Base-by-base conservation (phyloP, 2,888 invertebrate species). In the Xestoiulus laeticollis region DNA sequence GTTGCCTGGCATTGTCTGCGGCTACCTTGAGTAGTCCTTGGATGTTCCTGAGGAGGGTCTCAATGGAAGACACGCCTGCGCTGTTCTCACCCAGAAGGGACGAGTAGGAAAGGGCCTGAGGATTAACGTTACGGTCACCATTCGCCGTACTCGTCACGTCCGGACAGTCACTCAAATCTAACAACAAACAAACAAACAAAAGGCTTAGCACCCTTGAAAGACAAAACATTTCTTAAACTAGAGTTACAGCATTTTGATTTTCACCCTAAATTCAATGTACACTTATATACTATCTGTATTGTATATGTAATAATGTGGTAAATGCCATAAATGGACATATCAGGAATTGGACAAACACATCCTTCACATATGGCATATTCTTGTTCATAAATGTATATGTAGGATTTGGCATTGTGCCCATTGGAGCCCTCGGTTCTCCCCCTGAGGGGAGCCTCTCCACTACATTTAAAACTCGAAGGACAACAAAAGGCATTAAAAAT, bases 1-100 rank as follows among this genome's bases (percentile, higher is more conserved):
- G 98, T 91, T 98, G 98, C 91, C 98, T 94, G 88, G 98, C 98
- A 93, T 98, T 98, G 93, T 98, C 98, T 1, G 98, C 98, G n/a
- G 98, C 98, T 89, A 98, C 98, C 93, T 98, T 98, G 89, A 98
- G 94, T 90, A 98, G 94, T 87, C 98, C 98, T 93, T 98, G 98
- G 91, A 99, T 98, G 93, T 98, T 98, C 91, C 98, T 94, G 90
- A 98, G 94, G 90, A 98, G 94, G 89, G 97, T 98, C 93, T 98
- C 98, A 88, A 98, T 97, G 91, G 97, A 97, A 90, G 96, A 96
- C 90, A 94, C 90, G 26, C 90, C 88, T 89, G 53, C 88, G 87
- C 88, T 87, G 86, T 83, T 89, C 85, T 90, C 91, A 82, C 90
- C 90, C 48, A 90, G 88, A 12, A 90, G 87, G 12, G 93, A 89